Evolutionary conservation across 2,113 vertebrate species (phyloP), one percentile per base, ranked within the genome.

Genomic region (Crypturellus undulatus): DNA sequence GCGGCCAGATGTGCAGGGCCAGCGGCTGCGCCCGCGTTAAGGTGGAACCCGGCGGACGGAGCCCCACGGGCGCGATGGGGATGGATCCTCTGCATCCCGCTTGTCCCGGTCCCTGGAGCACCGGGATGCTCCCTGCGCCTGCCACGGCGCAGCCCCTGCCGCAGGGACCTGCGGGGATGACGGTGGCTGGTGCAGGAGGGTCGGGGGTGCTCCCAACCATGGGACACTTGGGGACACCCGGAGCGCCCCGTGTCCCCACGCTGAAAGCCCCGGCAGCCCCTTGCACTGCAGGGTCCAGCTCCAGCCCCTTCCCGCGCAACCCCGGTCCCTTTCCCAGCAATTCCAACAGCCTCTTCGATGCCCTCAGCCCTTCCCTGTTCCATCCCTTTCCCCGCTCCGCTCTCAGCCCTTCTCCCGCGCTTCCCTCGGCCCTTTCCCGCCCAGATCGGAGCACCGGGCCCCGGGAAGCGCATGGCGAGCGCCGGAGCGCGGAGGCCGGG

Each of bases 1-100:
- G 60, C 60, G 9, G 25, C 52, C 59, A 24, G 20, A n/a, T 60
- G 59, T 34, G 59, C 59, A 34, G 70, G 10, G 51, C 51, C 52
- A 69, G 52, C 70, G 58, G 59, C 80, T 94, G 95, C 34, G 72
- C 59, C 40, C 64, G 38, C 52, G 58, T 97, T 97, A 97, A 97
- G 95, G 96, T 97, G 94, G 96, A 94, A 90, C 89, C n/a, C 20
- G 73, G 8, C 45, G 45, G 45, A 45, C 18, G 3, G 45, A 49
- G 68, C 40, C 17, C 26, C 24, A 7, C 9, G 25, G 9, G 5
- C 42, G 26, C 56, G 77, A 38, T 56, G 12, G 26, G 56, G 14
- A 18, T 16, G 1, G n/a, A 4, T 30, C 7, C 28, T 6, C 8
- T 4, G 34, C 5, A 11, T n/a, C 18, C 58, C 3, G 17, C 54